Conservation (phyloP, 2,888 invertebrate species). For the Gnatocerus cornutus region DNA sequence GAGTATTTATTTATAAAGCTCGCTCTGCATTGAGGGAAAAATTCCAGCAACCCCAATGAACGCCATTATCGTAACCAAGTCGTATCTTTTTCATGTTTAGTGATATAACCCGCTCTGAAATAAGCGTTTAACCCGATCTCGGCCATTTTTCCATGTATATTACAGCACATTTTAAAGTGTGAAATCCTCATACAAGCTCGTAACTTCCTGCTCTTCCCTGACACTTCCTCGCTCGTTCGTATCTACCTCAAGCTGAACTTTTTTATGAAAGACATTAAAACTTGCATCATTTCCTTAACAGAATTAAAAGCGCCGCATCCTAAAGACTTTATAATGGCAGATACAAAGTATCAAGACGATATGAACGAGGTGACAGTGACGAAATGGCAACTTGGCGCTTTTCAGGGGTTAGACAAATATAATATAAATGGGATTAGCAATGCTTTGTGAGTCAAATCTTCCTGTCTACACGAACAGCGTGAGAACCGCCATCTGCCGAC, state of each 20-base stretch:
- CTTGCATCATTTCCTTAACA: constrained; percentile 20
- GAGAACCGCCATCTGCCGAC: constrained; percentile 41
- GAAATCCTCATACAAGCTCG: constrained; percentile 1
- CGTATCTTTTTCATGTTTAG: not conserved
- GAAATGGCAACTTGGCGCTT: constrained; percentile 22
- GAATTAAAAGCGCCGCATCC: not conserved
- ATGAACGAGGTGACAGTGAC: constrained; percentile 19
- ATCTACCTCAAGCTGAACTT: constrained; percentile 29
- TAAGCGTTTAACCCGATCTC: not conserved
- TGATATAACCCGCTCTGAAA: not conserved
- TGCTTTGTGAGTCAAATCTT: constrained; percentile 50
- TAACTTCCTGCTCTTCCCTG: constrained; percentile 1
- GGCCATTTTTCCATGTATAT: not conserved
- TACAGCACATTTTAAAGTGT: not conserved
- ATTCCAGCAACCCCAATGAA: no score
- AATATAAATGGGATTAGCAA: constrained; percentile 52
- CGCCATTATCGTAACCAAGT: no score
- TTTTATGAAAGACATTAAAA: constrained; percentile 44
- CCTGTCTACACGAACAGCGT: constrained; percentile 40
- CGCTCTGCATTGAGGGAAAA: no score
- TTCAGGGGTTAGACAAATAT: constrained; percentile 48
- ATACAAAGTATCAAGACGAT: constrained; percentile 19
- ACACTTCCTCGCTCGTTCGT: constrained; percentile 12
- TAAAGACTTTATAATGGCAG: constrained; percentile 4
- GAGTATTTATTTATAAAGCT: no score